Evolutionary conservation across 2,888 invertebrate genomes (phyloP), one percentile per base, ranked within the genome.

Genomic region (Acleris holmiana): DNA sequence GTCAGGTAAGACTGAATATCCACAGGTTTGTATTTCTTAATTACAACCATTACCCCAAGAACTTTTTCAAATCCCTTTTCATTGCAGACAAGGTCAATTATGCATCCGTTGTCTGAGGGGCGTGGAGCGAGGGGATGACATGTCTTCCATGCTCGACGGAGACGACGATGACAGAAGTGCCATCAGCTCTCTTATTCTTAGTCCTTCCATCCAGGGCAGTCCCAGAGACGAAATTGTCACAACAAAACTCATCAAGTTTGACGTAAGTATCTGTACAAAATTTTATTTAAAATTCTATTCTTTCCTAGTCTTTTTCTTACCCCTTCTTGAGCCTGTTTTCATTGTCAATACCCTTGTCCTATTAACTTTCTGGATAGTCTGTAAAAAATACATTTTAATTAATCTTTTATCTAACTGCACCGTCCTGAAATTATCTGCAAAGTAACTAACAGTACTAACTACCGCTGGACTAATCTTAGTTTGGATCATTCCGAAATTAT

Each of bases 91-190:
- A 93, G 97, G 97, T 13, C 96, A 96, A 79, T 93, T 97, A 77
- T 97, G 97, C 85, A 95, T 95, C 75, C 94, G 96, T 76, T 97
- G 97, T 83, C 92, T 97, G 59, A 93, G 96, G 67, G 95, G 94
- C 53, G 94, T 95, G 63, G 91, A 91, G 67, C 76, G 89, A 51
- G 80, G 76, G 2, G 95, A 95, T 70, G 94, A 95, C 73, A 93
- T 94, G 82, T 94, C 95, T 3, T 94, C 95, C 21, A 94, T 96
- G 79, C 90, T 95, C 59, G 95, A 95, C 66, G 95, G 95, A 29
- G 97, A 97, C 72, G 96, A 96, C 72, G 96, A 96, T 72, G 95
- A 95, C 75, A 92, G 94, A 69, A 95, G 95, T 72, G 94, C 95
- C 74, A 93, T 95, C 71, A 93, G 93, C 74, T 93, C 93, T 3